Conservation (phyloP, 2,888 invertebrate genomes). For the Drosophila engyochracea region DNA sequence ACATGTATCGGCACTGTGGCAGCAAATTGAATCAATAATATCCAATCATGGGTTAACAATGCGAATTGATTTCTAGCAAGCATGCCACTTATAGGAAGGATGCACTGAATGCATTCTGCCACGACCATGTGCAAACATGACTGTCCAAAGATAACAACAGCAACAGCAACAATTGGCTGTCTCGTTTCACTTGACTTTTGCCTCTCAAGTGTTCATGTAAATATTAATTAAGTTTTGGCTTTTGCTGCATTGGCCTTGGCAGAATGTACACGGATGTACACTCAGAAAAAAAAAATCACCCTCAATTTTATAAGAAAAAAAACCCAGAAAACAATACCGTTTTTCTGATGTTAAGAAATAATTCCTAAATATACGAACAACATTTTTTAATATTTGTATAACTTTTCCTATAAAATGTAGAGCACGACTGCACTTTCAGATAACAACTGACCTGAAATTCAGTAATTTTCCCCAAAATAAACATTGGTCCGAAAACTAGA, state of each 20-base stretch:
- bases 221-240: conserved; percentile 79
- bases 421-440: too few relatives aligned
- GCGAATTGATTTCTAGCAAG: conserved; percentile 78
- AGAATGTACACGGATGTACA: conserved; percentile 27
- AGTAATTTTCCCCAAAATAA: too few relatives aligned
- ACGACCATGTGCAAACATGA: conserved; percentile 62
- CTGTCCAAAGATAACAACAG: conserved; percentile 56
- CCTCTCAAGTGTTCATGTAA: conserved; percentile 66
- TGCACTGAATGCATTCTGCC: conserved; percentile 13
- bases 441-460: too few relatives aligned
- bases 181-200: conserved; percentile 2
- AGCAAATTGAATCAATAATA: conserved; percentile 83
- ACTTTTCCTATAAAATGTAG: not conserved
- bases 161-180: conserved; percentile 43
- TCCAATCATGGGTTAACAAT: conserved; percentile 83
- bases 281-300: not conserved
- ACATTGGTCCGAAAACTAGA: too few relatives aligned
- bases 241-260: conserved; percentile 57
- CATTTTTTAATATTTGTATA: not conserved
- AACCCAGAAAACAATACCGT: not conserved
- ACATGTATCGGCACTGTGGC: conserved; percentile 76
- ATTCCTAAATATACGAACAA: not conserved
- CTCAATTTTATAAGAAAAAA: not conserved
- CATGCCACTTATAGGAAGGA: conserved; percentile 56
- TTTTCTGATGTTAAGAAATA: not conserved